Evolutionary conservation across 2,113 vertebrate species (phyloP).

Genomic region (Eulacestoma nigropectus): DNA sequence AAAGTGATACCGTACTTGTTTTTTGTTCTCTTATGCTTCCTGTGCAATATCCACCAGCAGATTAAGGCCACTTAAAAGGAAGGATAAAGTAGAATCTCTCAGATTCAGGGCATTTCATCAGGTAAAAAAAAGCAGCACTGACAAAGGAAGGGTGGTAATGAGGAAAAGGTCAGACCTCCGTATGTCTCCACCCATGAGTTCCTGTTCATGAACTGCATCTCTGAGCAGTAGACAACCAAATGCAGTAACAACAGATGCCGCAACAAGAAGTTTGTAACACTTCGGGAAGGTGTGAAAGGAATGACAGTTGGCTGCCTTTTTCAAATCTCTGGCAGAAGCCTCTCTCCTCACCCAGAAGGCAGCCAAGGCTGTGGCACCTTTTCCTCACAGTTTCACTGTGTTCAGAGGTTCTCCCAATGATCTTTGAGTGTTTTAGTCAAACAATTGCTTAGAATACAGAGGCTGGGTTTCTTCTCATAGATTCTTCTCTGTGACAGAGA

Average conservation of each 20-base stretch:
- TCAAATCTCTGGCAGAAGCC: neutral
- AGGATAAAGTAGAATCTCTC: neutral
- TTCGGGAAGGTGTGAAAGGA: slow-evolving; percentile 15
- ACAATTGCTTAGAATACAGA: neutral
- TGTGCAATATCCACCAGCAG: neutral
- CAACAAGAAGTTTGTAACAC: slow-evolving; percentile 7
- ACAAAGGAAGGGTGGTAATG: neutral
- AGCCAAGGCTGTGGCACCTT: neutral
- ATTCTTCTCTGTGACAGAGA: neutral
- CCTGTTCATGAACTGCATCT: neutral
- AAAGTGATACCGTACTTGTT: neutral
- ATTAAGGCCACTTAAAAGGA: neutral
- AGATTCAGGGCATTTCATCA: neutral
- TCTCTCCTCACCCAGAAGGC: neutral
- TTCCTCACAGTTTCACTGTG: neutral
- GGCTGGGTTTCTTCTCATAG: neutral
- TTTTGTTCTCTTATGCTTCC: neutral
- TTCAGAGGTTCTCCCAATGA: neutral
- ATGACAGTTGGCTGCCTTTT: slow-evolving; percentile 20
- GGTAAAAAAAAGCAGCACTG: neutral
- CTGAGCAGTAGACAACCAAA: neutral
- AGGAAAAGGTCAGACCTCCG: neutral
- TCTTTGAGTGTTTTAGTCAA: neutral
- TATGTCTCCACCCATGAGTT: neutral
- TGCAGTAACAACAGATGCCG: slow-evolving; percentile 16